A percentile compares a stretch with the other conserved stretches of the same genome.
phyloP scores from a whole-genome alignment of 2,113 vertebrate species.

The Sitta europaea region DNA sequence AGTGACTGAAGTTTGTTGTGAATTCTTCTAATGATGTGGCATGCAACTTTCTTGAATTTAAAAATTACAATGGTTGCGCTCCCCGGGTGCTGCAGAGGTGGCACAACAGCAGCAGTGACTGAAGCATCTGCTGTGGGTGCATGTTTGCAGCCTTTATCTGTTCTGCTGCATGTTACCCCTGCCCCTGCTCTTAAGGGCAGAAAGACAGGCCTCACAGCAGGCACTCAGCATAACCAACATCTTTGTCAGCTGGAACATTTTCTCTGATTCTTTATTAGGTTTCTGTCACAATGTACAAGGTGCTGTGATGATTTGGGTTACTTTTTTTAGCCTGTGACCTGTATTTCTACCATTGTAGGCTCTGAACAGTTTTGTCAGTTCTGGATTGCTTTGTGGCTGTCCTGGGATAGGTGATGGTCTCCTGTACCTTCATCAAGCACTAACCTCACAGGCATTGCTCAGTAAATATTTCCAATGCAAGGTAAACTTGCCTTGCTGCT shows the following conservation, averaged over 20 bases:
- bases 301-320: not conserved
- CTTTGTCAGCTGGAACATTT: not conserved
- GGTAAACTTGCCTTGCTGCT: not conserved
- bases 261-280: not conserved
- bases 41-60: not conserved
- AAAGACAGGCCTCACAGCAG: not conserved
- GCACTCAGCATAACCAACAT: not conserved
- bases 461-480: not conserved
- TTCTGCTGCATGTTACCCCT: not conserved
- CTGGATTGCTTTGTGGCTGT: not conserved
- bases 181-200: not conserved
- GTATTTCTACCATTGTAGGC: not conserved
- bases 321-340: not conserved
- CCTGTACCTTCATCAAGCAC: not conserved
- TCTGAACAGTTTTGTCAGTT: not conserved
- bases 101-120: not conserved
- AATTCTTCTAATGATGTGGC: not conserved
- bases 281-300: not conserved
- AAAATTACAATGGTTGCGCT: not conserved
- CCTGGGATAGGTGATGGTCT: not conserved
- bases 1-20: not conserved
- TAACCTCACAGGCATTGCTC: not conserved
- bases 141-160: not conserved
- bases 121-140: not conserved
- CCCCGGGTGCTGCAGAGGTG: fast-evolving